Base-by-base conservation (phyloP, 2,888 invertebrate species). In the Drosophila leonis region DNA sequence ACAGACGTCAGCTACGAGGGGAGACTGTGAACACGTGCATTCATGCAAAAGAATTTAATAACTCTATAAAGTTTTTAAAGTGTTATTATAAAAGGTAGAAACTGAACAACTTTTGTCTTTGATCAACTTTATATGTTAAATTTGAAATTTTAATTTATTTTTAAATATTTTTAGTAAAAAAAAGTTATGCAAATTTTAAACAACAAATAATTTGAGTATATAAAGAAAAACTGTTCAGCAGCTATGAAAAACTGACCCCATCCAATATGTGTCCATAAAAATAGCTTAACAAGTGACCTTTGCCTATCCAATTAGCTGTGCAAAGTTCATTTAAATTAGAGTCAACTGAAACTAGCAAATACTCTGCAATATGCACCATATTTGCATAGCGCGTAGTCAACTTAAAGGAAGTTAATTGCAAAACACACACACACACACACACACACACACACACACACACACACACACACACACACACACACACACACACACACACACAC, bases 361-460 rank as follows among this genome's bases (percentile, higher is more conserved):
- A 33, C 54, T 10, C 52, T 70, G 31, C 60, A 68, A 62, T 61
- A 4, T 29, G 44, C 37, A n/a, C 20, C 27, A 39, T 20, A 15
- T 60, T 56, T 54, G 35, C 61, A 29, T 9, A 37, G n/a, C 24
- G 29, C 63, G 44, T 20, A 59, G 61, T 66, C 64, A 63, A 75
- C 72, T 71, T 71, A 68, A 72, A 57, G 72, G 56, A 51, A 61
- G 62, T 67, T 79, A 79, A 80, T 79, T 79, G 70, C 62, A 71
- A 51, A 55, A 60, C 29, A 35, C 31, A 60, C 33, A 56, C 41
- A 60, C 41, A 68, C 41, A 42, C 41, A 55, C 46, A 13, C 27
- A 49, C 41, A 54, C 37, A 24, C 18, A 18, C 42, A 48, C 46
- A 27, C 48, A 42, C 42, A 39, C 24, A 35, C 35, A 37, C 41